Conservation (phyloP, 2,888 invertebrate species). For the Drosophila fulvimacula region DNA sequence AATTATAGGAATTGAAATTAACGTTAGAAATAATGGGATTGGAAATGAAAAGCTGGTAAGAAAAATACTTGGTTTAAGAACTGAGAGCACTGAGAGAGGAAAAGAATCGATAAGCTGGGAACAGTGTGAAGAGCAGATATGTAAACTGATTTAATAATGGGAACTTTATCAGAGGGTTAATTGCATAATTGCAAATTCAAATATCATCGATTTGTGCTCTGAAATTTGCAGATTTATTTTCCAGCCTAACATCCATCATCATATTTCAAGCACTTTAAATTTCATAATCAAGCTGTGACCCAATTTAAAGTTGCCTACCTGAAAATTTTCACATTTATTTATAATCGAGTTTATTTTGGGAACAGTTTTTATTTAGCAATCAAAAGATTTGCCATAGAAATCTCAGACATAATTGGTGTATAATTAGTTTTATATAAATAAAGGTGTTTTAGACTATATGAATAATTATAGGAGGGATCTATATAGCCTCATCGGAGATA, state of each 20-base stretch:
- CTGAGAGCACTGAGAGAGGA: no score
- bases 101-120: no score
- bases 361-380: conserved; percentile 2
- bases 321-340: conserved; percentile 5
- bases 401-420: not conserved
- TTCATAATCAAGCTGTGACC: not conserved
- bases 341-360: conserved; percentile 4
- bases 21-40: not conserved
- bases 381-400: not conserved
- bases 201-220: no score
- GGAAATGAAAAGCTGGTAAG: not conserved
- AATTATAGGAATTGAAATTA: not conserved
- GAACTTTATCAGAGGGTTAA: no score
- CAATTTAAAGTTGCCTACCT: conserved; percentile 6
- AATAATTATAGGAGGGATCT: no score
- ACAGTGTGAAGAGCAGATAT: not conserved
- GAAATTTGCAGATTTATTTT: not conserved
- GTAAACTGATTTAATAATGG: not conserved
- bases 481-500: not conserved
- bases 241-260: not conserved
- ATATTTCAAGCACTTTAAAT: not conserved
- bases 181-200: no score
- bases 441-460: not conserved
- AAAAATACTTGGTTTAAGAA: not conserved
- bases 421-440: conserved; percentile 26